Percentiles rank a stretch among this genome's conserved stretches.
Evolutionary conservation across 2,888 invertebrate genomes (phyloP).

Genomic region (Hypercompe scribonia): DNA sequence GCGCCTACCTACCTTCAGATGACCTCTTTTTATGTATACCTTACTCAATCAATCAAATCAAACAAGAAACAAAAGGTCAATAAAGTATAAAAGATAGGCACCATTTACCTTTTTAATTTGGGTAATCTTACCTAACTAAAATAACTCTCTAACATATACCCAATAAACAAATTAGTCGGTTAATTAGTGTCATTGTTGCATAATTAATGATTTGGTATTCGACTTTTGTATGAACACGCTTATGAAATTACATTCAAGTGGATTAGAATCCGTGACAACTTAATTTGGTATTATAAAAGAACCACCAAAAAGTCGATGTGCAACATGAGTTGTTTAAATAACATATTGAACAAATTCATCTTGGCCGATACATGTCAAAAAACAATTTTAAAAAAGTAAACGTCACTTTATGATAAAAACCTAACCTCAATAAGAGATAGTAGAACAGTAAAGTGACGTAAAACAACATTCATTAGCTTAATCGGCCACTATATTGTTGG

Average conservation of each 20-base stretch:
- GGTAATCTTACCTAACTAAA: not conserved
- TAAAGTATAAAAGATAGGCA: not conserved
- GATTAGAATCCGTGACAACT: conserved; percentile 14
- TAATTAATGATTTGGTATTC: not conserved
- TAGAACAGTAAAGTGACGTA: conserved; percentile 58
- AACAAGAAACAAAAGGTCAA: not conserved
- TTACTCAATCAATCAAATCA: not conserved
- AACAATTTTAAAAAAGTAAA: conserved; percentile 1
- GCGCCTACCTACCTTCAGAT: too few relatives aligned
- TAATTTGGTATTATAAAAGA: conserved; percentile 31
- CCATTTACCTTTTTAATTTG: not conserved
- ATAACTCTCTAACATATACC: not conserved
- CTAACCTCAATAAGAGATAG: conserved; percentile 22
- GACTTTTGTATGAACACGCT: not conserved
- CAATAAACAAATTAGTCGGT: not conserved
- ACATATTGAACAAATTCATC: not conserved
- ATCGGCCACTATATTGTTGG: conserved; percentile 57
- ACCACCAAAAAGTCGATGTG: conserved; percentile 3
- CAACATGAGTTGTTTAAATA: not conserved
- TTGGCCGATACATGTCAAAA: not conserved
- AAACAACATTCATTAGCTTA: conserved; percentile 70
- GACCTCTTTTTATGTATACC: too few relatives aligned
- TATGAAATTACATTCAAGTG: conserved; percentile 16
- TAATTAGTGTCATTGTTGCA: conserved; percentile 8
- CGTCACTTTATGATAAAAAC: not conserved